Evolutionary conservation across 1,140 invertebrate species (phyloP).

Genomic region (Pogonomyrmex californicus): DNA sequence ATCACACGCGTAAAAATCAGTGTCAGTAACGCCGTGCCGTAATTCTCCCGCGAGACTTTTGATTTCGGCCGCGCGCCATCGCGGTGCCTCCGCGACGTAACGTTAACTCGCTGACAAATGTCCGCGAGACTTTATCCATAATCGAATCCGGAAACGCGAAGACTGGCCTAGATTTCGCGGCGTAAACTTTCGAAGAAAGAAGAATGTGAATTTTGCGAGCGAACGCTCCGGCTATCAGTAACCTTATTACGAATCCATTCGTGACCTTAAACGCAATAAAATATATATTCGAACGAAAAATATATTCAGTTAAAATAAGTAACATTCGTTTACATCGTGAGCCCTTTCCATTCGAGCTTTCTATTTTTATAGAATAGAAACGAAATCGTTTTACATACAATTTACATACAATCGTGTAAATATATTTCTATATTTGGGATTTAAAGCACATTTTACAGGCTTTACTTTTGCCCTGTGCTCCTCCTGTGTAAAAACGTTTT

Average conservation of each 20-base stretch:
- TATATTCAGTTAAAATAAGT: not conserved
- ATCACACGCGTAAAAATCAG: slow-evolving; percentile 17
- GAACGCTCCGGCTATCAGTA: not conserved
- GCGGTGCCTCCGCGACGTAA: slow-evolving; percentile 13
- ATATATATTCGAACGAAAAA: not conserved
- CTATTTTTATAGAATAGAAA: not conserved
- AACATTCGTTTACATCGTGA: not conserved
- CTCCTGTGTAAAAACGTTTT: not conserved
- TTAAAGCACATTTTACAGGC: not conserved
- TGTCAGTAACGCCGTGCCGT: not conserved
- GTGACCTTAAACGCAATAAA: not conserved
- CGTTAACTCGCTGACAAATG: slow-evolving; percentile 45
- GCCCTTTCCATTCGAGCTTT: too few relatives aligned
- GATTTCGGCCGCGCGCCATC: slow-evolving; percentile 14
- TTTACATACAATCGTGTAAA: not conserved
- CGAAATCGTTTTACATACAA: not conserved
- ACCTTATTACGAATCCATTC: not conserved
- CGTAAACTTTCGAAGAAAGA: not conserved
- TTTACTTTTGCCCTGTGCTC: not conserved
- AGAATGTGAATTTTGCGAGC: not conserved
- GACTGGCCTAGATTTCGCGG: slow-evolving; percentile 30
- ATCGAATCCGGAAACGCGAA: slow-evolving; percentile 43
- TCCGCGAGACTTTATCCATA: slow-evolving; percentile 32
- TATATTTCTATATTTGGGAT: not conserved
- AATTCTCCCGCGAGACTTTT: slow-evolving; percentile 1